Percentiles rank a stretch among this genome's conserved stretches.
Conservation (phyloP, 92 coral and sea anemone genomes). For the Montipora capitata region DNA sequence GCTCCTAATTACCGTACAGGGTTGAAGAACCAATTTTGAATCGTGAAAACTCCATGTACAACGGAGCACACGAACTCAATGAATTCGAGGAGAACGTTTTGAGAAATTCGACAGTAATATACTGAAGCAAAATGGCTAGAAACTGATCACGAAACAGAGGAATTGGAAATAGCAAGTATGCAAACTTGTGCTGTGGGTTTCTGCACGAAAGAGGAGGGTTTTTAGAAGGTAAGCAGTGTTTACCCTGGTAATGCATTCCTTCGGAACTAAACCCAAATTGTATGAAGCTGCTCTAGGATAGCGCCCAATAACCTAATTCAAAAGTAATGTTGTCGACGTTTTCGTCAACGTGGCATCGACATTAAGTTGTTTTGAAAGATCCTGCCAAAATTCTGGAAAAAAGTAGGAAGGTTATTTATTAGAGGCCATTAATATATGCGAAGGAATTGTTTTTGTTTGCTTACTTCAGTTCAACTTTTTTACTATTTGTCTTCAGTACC, state of each 20-base stretch:
- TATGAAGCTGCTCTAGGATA: not conserved
- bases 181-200: constrained; percentile 5
- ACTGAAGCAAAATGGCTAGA: not conserved
- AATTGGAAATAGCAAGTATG: constrained; percentile 8
- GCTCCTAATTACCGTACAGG: not conserved
- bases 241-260: constrained; percentile 67
- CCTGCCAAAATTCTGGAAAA: no score
- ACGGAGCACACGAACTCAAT: not conserved
- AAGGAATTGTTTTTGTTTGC: constrained; percentile 33
- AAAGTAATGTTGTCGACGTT: not conserved
- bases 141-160: not conserved
- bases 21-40: not conserved
- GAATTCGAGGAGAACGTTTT: not conserved
- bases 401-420: not conserved
- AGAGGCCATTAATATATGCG: not conserved
- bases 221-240: constrained; percentile 21
- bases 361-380: no score
- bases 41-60: constrained; percentile 13
- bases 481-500: not conserved
- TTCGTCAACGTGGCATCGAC: no score
- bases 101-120: not conserved
- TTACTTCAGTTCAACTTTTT: constrained; percentile 12
- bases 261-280: constrained; percentile 60
- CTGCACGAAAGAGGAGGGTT: constrained; percentile 27
- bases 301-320: no score